These are phyloP conservation scores for human (Homo sapiens) DNA, from an alignment of 2,113 vertebrate species.

Conservation along the genomic window GRCh38 chr5:35655501-35656000, in stretches of 20 bases:
- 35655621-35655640: background rate
- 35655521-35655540: background rate
- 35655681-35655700: background rate
- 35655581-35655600: background rate
- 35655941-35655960: background rate
- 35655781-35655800: background rate
- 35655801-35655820: background rate
- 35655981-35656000: background rate
- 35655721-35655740: background rate
- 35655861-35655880: background rate
- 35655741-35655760: background rate
- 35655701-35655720: background rate
- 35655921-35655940: background rate
- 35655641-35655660: background rate
- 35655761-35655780: background rate
- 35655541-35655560: background rate
- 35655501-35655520: background rate
- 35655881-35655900: background rate
- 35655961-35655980: background rate
- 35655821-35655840: background rate
- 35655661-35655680: background rate
- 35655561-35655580: background rate
- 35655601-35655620: background rate
- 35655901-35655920: background rate
- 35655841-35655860: background rate